These are phyloP conservation scores for Menura novaehollandiae DNA, from an alignment of 2,113 vertebrate species.

Conservation along the genomic window DNA sequence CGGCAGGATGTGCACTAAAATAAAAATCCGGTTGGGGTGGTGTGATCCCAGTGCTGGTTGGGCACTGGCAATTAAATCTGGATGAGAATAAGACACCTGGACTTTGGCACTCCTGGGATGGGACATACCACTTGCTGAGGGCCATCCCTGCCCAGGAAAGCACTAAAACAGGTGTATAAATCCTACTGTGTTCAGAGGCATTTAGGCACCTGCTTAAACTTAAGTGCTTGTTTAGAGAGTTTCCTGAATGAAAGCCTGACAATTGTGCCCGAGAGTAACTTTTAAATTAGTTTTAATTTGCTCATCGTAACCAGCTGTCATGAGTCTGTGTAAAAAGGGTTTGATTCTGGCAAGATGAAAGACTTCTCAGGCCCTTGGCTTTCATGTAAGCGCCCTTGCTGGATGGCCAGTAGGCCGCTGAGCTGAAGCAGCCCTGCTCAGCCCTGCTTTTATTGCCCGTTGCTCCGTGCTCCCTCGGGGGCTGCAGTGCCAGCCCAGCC, in stretches of 20 bases:
- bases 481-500: not conserved
- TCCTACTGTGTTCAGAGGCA: not conserved
- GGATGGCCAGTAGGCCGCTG: not conserved
- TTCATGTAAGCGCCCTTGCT: not conserved
- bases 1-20: not conserved
- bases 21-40: not conserved
- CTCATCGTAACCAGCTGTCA: slow-evolving; percentile 54
- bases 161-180: slow-evolving; percentile 31
- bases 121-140: not conserved
- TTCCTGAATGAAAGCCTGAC: slow-evolving; percentile 28
- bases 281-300: slow-evolving; percentile 36
- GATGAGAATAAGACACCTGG: not conserved
- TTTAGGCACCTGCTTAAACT: slow-evolving; percentile 55
- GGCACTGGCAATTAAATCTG: not conserved
- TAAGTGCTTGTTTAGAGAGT: slow-evolving; percentile 33
- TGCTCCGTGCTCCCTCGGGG: not conserved
- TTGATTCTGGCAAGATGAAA: slow-evolving; percentile 16
- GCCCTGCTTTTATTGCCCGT: not conserved
- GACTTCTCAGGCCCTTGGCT: not conserved
- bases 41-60: not conserved
- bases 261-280: slow-evolving; percentile 49
- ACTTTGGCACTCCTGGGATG: not conserved
- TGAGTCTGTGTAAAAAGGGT: not conserved
- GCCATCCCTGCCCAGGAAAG: not conserved
- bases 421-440: not conserved